Evolutionary conservation across 2,888 invertebrate species (phyloP), one percentile per base, ranked within the genome.

Genomic region (Andricus quercusramuli): DNA sequence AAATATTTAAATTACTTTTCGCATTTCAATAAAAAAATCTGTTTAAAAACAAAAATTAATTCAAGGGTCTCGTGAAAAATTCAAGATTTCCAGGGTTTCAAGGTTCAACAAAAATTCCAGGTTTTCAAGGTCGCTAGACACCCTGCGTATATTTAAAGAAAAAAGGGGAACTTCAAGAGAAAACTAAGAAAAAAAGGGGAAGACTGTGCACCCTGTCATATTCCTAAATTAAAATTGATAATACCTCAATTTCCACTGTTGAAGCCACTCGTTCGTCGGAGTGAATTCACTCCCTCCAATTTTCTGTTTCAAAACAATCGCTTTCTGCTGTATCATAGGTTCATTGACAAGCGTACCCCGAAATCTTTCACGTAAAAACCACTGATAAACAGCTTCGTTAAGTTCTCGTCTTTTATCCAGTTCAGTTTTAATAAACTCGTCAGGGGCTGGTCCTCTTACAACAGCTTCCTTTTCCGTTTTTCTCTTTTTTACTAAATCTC

Each of bases 251-350:
- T 22, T 56, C 56, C 56, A 56, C 56, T 56, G 56, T 56, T 56
- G 56, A 56, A 56, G 56, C 56, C 56, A 56, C 56, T 56, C 56
- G n/a, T 56, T 56, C 9, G 56, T 56, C 56, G 56, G 56, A 56
- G 56, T 56, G 56, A 56, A 56, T 11, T 56, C 56, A 56, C n/a
- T n/a, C 20, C 56, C 56, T 56, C 56, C 56, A 56, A 56, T 56
- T 56, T n/a, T 56, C n/a, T 56, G n/a, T 56, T 56, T 56, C 3
- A 56, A 56, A 56, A 56, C n/a, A 56, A 56, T 56, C 56, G 56
- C 56, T 56, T 56, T 56, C 11, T 56, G 56, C n/a, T 56, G 56
- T 56, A 56, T 56, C 56, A 56, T 56, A n/a, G 56, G 56, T n/a
- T 56, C 56, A 56, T n/a, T 56, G 11, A 56, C 56, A 11, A 56